Evolutionary conservation across 2,888 invertebrate species (phyloP), one percentile per base, ranked within the genome.

Genomic region (Acrobasis consociella): DNA sequence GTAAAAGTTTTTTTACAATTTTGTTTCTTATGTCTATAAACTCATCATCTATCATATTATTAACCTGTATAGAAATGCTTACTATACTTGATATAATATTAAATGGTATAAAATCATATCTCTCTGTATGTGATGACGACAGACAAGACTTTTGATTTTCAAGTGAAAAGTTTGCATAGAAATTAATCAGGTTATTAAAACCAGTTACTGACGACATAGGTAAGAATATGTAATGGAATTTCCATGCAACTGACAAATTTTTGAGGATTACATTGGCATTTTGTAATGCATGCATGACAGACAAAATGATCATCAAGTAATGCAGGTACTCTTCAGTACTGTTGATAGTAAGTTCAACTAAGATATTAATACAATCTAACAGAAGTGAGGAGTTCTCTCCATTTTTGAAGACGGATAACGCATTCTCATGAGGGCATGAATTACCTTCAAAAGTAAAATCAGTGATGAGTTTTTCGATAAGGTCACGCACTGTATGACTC

Each of bases 221-320:
- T 65, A 92, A 76, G 77, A 82, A 90, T 70, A 92, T 81, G 62
- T 92, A 92, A 66, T 90, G 87, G 67, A 89, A 92, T 70, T 91
- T 92, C 91, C 91, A 92, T 56, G 81, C 83, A 13, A 87, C 75
- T 46, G 90, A 82, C 59, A 91, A 74, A 70, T 91, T 89, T 69
- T 87, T 90, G 22, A 90, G 77, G 62, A 85, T 77, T 50, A 86
- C 75, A 67, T 82, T 84, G 38, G 82, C 74, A 71, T 89, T 86
- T 60, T 87, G 76, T 56, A 92, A 75, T 52, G 85, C 78, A 70
- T 85, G 87, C 49, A 92, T 69, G 61, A 85, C 71, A 37, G 82
- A 79, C 65, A 90, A 71, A 65, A 80, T 76, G 66, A 75, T 80
- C 5, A 85, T 69, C 63, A 89, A 71, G 63, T 76, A 72, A 74